A percentile compares a stretch with the other conserved stretches of the same genome.
Evolutionary conservation across 2,888 invertebrate species (phyloP).

Genomic region (Synanthedon myopaeformis): DNA sequence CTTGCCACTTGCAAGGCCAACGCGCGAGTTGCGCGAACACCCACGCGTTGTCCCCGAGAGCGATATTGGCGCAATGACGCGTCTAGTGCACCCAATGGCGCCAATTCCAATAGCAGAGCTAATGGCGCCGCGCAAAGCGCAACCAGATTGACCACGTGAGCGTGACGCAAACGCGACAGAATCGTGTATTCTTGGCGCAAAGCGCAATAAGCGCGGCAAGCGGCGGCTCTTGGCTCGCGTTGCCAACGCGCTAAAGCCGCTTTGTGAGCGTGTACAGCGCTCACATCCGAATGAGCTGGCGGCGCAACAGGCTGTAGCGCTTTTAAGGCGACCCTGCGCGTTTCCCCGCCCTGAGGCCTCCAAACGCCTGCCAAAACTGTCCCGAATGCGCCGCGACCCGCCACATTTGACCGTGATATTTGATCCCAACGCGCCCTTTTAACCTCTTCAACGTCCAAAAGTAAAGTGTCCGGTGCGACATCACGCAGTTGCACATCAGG

Average conservation of each 20-base stretch:
- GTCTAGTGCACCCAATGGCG: slow-evolving; percentile 92
- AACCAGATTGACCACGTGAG: slow-evolving; percentile 91
- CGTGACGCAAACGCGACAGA: slow-evolving; percentile 84
- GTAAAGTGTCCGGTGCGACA: slow-evolving; percentile 94
- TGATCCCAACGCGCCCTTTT: slow-evolving; percentile 86
- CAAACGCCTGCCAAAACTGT: slow-evolving; percentile 91
- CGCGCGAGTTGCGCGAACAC: slow-evolving; percentile 84
- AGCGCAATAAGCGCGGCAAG: slow-evolving; percentile 96
- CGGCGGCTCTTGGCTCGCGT: slow-evolving; percentile 90
- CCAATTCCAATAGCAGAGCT: slow-evolving; percentile 88
- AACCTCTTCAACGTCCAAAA: slow-evolving; percentile 87
- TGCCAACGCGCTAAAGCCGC: slow-evolving; percentile 92
- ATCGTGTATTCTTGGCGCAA: slow-evolving; percentile 95
- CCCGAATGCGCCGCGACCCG: slow-evolving; percentile 98
- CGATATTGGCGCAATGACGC: slow-evolving; percentile 85
- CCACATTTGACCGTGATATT: slow-evolving; percentile 78
- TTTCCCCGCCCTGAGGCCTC: slow-evolving; percentile 63
- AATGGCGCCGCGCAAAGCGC: slow-evolving; percentile 92
- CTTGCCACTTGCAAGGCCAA: slow-evolving; percentile 91
- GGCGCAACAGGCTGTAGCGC: slow-evolving; percentile 95
- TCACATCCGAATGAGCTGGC: slow-evolving; percentile 31
- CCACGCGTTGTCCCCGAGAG: slow-evolving; percentile 84
- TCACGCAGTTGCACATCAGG: slow-evolving; percentile 78
- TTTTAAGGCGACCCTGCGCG: slow-evolving; percentile 88
- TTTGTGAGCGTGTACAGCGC: slow-evolving; percentile 48